Conservation (phyloP, 2,797 vertebrate genomes). For the Distichodus sexfasciatus region DNA sequence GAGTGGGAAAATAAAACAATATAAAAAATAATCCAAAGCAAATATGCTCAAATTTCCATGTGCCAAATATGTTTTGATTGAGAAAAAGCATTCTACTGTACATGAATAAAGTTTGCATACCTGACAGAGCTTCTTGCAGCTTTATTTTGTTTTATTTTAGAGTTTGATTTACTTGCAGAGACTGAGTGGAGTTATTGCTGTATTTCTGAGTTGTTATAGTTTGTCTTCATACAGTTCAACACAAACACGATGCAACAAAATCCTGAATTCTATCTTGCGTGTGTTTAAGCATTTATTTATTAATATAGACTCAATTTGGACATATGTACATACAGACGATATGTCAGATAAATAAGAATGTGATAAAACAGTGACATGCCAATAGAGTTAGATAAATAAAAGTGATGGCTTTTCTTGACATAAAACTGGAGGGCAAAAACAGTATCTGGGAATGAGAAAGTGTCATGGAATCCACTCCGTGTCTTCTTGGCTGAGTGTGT, state of each 20-base stretch:
- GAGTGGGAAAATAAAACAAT: slow-evolving; percentile 31
- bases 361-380: slow-evolving; percentile 26
- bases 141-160: slow-evolving; percentile 1
- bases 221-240: too few relatives aligned
- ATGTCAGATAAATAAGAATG: slow-evolving; percentile 43
- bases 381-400: slow-evolving; percentile 46
- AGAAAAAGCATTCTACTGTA: slow-evolving; percentile 66
- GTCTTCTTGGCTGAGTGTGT: slow-evolving; percentile 26
- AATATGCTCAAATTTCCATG: slow-evolving; percentile 68
- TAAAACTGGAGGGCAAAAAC: slow-evolving; percentile 15
- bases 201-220: too few relatives aligned
- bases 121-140: slow-evolving; percentile 28
- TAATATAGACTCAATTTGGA: slow-evolving; percentile 68
- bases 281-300: slow-evolving; percentile 71
- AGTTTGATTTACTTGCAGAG: not conserved
- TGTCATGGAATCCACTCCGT: not conserved
- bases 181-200: not conserved
- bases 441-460: slow-evolving; percentile 12
- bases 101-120: slow-evolving; percentile 75
- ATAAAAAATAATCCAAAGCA: slow-evolving; percentile 56
- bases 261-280: not conserved
- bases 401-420: too few relatives aligned
- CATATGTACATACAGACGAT: slow-evolving; percentile 60
- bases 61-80: slow-evolving; percentile 67
- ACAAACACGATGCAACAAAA: not conserved